Evolutionary conservation across 2,888 invertebrate genomes (phyloP).

Genomic region (Notocelia uddmanniana): DNA sequence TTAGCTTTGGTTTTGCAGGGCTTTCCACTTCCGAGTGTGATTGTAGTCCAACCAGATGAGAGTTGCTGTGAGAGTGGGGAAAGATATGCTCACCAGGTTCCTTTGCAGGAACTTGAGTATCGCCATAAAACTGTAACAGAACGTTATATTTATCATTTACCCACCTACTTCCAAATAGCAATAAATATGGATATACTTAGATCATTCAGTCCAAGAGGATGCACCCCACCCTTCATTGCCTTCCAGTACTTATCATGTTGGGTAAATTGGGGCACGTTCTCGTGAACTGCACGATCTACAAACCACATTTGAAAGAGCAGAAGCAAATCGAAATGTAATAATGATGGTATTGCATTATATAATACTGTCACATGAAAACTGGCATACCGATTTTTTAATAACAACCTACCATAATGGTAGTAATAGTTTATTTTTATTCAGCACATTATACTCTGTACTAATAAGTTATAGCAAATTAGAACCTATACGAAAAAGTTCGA

Average conservation of each 20-base stretch:
- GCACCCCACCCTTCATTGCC: neutral
- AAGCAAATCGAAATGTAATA: neutral
- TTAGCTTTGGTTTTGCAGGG: conserved; percentile 66
- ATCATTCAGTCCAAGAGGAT: neutral
- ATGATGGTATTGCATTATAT: conserved; percentile 13
- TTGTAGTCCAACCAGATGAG: conserved; percentile 90
- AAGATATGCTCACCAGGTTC: conserved; percentile 88
- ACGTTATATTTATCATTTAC: too few species aligned
- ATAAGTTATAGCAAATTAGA: neutral
- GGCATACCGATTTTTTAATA: neutral
- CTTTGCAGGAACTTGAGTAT: conserved; percentile 80
- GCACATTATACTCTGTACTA: neutral
- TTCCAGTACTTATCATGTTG: too few species aligned
- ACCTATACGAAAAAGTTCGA: conserved; percentile 1
- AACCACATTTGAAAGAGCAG: too few species aligned
- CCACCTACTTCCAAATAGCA: too few species aligned
- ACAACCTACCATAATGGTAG: neutral
- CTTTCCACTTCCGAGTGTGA: conserved; percentile 91
- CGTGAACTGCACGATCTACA: too few species aligned
- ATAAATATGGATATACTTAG: too few species aligned
- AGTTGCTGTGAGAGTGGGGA: conserved; percentile 86
- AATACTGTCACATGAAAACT: conserved; percentile 9
- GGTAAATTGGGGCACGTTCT: too few species aligned
- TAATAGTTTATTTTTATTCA: neutral
- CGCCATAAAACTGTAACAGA: conserved; percentile 83